Evolutionary conservation across 2,113 vertebrate species (phyloP).

Genomic region (Nerophis ophidion): DNA sequence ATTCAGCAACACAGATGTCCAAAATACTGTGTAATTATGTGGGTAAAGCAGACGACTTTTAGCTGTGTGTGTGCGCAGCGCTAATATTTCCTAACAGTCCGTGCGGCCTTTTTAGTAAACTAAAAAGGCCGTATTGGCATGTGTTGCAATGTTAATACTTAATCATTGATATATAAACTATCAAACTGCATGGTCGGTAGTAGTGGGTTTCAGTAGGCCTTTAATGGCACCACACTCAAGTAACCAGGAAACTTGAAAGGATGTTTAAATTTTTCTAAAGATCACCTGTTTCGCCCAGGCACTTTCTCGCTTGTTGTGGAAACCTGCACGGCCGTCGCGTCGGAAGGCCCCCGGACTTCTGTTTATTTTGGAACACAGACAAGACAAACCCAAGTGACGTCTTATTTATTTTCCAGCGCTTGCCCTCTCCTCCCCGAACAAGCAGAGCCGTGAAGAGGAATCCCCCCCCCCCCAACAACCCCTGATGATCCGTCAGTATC

Average conservation of each 20-base stretch:
- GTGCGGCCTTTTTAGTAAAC: too few relatives aligned
- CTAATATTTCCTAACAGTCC: too few relatives aligned
- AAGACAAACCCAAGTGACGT: conserved; percentile 81
- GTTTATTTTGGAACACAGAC: conserved; percentile 89
- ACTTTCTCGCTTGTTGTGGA: conserved; percentile 25
- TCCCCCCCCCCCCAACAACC: conserved; percentile 54
- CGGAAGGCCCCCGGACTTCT: conserved; percentile 43
- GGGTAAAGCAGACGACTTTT: too few relatives aligned
- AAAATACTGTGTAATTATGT: too few relatives aligned
- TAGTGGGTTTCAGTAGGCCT: too few relatives aligned
- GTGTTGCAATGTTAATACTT: too few relatives aligned
- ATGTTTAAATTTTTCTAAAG: conserved; percentile 63
- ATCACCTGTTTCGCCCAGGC: conserved; percentile 57
- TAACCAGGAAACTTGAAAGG: conserved; percentile 41
- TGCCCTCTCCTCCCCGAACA: conserved; percentile 72
- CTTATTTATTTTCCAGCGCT: conserved; percentile 80
- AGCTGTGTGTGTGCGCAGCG: too few relatives aligned
- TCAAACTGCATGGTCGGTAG: too few relatives aligned
- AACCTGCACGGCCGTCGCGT: neutral
- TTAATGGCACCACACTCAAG: too few relatives aligned
- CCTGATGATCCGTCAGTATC: conserved; percentile 76
- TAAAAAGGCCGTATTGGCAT: too few relatives aligned
- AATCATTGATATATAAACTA: too few relatives aligned
- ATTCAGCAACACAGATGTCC: too few relatives aligned
- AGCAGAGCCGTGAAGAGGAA: conserved; percentile 76